Percentiles rank a stretch among this genome's conserved stretches.
These are phyloP conservation scores for Bradypodion pumilum DNA, from an alignment of 2,797 vertebrate species.

Conservation along the genomic window DNA sequence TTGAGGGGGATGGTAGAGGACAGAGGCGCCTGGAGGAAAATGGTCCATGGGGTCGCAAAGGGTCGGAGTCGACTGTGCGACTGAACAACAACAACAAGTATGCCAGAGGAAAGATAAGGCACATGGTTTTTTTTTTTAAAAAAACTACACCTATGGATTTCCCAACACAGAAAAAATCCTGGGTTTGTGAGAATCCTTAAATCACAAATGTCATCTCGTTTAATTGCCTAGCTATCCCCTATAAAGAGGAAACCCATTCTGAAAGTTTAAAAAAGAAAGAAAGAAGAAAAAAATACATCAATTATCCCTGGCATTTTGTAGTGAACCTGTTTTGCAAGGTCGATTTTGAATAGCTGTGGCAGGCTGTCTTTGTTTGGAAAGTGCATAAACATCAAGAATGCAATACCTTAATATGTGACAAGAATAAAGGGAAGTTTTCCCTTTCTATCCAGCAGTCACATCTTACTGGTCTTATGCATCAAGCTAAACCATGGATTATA, in stretches of 20 bases:
- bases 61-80: too few species aligned
- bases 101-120: neutral
- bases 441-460: neutral
- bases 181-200: neutral
- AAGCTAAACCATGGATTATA: neutral
- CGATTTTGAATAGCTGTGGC: neutral
- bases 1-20: too few species aligned
- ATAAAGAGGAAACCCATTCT: neutral
- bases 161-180: neutral
- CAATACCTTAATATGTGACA: neutral
- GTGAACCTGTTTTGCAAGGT: neutral
- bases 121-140: neutral
- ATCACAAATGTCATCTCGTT: neutral
- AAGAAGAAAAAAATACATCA: neutral
- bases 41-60: too few species aligned
- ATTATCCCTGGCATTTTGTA: neutral
- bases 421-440: neutral
- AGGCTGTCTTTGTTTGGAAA: neutral
- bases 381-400: neutral
- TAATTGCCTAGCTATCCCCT: constrained; percentile 9
- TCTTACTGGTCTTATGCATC: neutral
- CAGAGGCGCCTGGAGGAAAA: too few species aligned
- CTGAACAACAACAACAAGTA: too few species aligned
- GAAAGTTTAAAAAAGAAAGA: neutral
- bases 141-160: neutral